Percentiles rank a stretch among this genome's conserved stretches.
Evolutionary conservation across 2,888 invertebrate species (phyloP).

Genomic region (Theretra japonica): DNA sequence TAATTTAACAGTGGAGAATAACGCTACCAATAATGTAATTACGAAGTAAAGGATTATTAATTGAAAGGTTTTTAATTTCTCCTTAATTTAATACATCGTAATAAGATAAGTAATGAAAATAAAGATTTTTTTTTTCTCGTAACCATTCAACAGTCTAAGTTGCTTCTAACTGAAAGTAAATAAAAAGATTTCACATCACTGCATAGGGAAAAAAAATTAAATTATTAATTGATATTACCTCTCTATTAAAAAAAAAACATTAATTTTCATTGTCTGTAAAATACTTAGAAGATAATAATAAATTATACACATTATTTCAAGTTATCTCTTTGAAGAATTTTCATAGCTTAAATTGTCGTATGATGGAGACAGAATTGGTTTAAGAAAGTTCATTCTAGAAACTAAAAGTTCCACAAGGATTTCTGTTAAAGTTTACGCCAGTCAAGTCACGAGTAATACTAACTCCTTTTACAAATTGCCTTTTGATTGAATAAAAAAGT

Average conservation of each 20-base stretch:
- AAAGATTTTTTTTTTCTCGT: too few relatives aligned
- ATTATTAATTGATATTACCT: too few relatives aligned
- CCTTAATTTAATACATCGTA: too few relatives aligned
- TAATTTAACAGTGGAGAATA: slow-evolving; percentile 23
- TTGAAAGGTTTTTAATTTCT: neutral
- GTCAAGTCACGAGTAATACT: neutral
- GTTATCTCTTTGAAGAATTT: neutral
- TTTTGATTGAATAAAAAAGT: slow-evolving; percentile 16
- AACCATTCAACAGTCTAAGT: too few relatives aligned
- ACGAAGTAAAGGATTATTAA: neutral
- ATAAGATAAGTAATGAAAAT: too few relatives aligned
- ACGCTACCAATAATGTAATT: slow-evolving; percentile 13
- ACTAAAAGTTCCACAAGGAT: slow-evolving; percentile 8
- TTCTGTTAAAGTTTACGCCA: neutral
- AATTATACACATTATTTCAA: neutral
- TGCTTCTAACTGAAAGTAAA: too few relatives aligned
- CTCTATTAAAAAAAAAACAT: too few relatives aligned
- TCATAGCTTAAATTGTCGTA: neutral
- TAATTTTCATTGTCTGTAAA: too few relatives aligned
- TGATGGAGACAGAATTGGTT: neutral
- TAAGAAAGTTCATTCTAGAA: neutral
- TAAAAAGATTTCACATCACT: too few relatives aligned
- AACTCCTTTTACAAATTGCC: neutral
- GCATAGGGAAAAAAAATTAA: too few relatives aligned
- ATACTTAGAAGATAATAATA: too few relatives aligned